phyloP scores from a whole-genome alignment of 64 coral and sea anemone species.

The Anthopleura sola region DNA sequence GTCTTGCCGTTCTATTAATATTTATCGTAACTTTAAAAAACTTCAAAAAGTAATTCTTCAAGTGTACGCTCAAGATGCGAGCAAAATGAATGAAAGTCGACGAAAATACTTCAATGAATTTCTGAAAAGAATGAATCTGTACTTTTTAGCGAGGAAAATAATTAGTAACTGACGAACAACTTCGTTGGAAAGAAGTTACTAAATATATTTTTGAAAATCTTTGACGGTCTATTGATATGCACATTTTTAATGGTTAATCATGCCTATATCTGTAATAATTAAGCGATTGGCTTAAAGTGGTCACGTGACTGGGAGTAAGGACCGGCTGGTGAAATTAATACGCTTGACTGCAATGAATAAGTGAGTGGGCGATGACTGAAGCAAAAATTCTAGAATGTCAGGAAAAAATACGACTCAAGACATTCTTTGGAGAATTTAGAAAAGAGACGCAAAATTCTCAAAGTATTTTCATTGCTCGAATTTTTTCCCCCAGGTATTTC shows the following conservation, averaged over 20 bases:
- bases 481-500: too few species aligned
- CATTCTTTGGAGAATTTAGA: neutral
- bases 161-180: neutral
- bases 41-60: neutral
- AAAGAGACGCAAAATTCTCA: neutral
- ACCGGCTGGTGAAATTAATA: neutral
- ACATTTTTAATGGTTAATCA: neutral
- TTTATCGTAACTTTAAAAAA: constrained; percentile 18
- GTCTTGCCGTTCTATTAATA: neutral
- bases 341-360: too few species aligned
- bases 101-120: neutral
- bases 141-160: neutral
- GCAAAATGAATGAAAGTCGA: neutral
- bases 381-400: neutral
- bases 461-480: too few species aligned
- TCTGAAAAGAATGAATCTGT: neutral
- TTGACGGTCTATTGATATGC: neutral
- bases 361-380: neutral
- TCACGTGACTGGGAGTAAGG: neutral
- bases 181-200: neutral
- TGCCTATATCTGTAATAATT: constrained; percentile 2
- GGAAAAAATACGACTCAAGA: neutral
- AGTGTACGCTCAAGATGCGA: neutral
- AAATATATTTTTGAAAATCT: neutral
- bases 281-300: neutral